These are phyloP conservation scores for Leptothorax acervorum DNA, from an alignment of 2,888 invertebrate species.

Conservation along the genomic window DNA sequence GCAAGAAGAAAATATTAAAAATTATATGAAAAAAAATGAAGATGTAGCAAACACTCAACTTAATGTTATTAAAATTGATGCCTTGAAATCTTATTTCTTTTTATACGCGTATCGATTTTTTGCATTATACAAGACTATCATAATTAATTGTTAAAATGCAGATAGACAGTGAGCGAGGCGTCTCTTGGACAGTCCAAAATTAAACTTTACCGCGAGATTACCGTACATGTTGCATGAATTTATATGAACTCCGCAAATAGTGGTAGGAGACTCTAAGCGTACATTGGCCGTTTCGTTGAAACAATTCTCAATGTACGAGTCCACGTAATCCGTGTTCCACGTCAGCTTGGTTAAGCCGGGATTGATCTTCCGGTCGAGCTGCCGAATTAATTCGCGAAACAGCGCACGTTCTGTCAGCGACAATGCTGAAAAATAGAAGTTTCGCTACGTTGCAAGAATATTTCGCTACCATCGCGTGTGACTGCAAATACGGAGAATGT, in stretches of 20 bases:
- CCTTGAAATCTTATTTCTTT: neutral
- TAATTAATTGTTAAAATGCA: slow-evolving; percentile 70
- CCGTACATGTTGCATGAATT: slow-evolving; percentile 68
- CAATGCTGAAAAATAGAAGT: slow-evolving; percentile 86
- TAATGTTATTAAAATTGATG: neutral
- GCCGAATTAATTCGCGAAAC: slow-evolving; percentile 90
- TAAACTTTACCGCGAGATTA: slow-evolving; percentile 65
- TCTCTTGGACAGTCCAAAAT: slow-evolving; percentile 59
- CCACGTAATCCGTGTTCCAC: slow-evolving; percentile 91
- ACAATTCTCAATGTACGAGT: slow-evolving; percentile 91
- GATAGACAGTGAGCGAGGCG: slow-evolving; percentile 48
- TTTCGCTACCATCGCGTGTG: slow-evolving; percentile 22
- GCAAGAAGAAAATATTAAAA: neutral
- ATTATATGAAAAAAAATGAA: neutral
- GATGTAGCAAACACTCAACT: neutral
- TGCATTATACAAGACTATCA: neutral
- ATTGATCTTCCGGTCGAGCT: slow-evolving; percentile 89
- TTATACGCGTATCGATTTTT: slow-evolving; percentile 8
- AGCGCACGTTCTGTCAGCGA: slow-evolving; percentile 92
- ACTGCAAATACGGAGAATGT: slow-evolving; percentile 23
- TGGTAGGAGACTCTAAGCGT: slow-evolving; percentile 86
- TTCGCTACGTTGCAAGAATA: slow-evolving; percentile 44
- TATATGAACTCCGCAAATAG: slow-evolving; percentile 88
- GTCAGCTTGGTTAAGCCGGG: slow-evolving; percentile 91
- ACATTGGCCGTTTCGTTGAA: slow-evolving; percentile 89